These are phyloP conservation scores for Petrocephalus microphthalmus DNA, from an alignment of 2,113 vertebrate genomes.

Conservation along the genomic window DNA sequence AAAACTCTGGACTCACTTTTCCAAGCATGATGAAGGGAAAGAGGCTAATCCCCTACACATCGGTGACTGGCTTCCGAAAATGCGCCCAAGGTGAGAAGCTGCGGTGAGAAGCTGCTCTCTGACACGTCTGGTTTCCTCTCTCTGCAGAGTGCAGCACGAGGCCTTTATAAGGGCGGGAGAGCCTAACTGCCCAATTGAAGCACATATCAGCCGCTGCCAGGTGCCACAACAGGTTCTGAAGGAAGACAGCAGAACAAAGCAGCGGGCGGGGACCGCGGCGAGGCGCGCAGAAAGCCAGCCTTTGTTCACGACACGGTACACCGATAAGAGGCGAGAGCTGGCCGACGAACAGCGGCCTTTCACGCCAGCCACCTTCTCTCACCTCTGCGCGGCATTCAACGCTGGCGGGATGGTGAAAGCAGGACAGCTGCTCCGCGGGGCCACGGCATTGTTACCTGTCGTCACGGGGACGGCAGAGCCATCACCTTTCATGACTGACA, in stretches of 20 bases:
- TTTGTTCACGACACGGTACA: not conserved
- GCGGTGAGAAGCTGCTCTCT: not conserved
- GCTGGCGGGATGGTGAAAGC: not conserved
- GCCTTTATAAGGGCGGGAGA: not conserved
- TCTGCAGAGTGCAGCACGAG: not conserved
- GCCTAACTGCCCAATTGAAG: not conserved
- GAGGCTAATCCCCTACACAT: constrained; percentile 61
- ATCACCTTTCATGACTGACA: not conserved
- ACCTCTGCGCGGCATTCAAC: not conserved
- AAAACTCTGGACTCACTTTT: constrained; percentile 45
- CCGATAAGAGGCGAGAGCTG: not conserved
- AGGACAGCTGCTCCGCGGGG: not conserved
- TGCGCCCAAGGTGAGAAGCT: not conserved
- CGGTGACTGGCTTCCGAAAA: not conserved
- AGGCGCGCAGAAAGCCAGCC: not conserved
- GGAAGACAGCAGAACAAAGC: not conserved
- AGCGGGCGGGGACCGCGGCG: not conserved
- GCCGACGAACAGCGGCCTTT: not conserved
- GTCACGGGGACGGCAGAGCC: not conserved
- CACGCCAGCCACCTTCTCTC: not conserved
- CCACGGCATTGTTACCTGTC: not conserved
- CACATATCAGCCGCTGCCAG: not conserved
- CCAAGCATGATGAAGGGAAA: constrained; percentile 58
- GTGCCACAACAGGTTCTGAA: not conserved
- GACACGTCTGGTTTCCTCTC: not conserved